Evolutionary conservation across 2,888 invertebrate genomes (phyloP), one percentile per base, ranked within the genome.

Genomic region (Nebria brevicollis): DNA sequence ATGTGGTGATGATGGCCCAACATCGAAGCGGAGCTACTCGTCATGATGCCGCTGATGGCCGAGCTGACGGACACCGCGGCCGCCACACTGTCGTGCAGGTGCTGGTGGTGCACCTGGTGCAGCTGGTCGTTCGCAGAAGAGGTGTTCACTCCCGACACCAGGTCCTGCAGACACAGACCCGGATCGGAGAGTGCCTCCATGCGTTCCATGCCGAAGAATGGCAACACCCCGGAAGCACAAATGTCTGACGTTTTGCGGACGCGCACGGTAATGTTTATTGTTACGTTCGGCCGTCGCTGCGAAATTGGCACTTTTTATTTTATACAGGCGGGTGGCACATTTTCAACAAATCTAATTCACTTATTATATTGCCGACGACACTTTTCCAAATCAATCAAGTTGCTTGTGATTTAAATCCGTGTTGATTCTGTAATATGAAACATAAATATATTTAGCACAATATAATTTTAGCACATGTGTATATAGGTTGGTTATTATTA

Each of bases 141-240:
- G 76, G 90, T 88, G 34, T 90, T 88, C 66, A 93, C 91, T 26
- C 91, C 91, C 82, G 92, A 92, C 82, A 94, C 94, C 85, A 95
- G 90, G 89, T 95, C 95, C 86, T 94, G 94, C 77, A 95, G 92
- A 86, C 94, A 95, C 85, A 95, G 91, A 85, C 94, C 93, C 86
- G 92, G 92, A 90, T 94, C 93, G 88, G 92, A 91, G 85, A 93
- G 90, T 87, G 93, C 92, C 91, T 93, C 93, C 91, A 93, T 92
- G 82, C 93, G 92, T 87, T 93, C 93, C 92, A 93, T 93, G 86
- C 77, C 42, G 68, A 82, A 65, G 11, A 64, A n/a, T 20, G 64
- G 65, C n/a, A 64, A 70, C 25, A 70, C 70, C 25, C 70, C 70
- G 11, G 70, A 34, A 11, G 34, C 70, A 73, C 43, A 73, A 41